Evolutionary conservation across 2,113 vertebrate species (phyloP).

Genomic region (Scatophagus argus): DNA sequence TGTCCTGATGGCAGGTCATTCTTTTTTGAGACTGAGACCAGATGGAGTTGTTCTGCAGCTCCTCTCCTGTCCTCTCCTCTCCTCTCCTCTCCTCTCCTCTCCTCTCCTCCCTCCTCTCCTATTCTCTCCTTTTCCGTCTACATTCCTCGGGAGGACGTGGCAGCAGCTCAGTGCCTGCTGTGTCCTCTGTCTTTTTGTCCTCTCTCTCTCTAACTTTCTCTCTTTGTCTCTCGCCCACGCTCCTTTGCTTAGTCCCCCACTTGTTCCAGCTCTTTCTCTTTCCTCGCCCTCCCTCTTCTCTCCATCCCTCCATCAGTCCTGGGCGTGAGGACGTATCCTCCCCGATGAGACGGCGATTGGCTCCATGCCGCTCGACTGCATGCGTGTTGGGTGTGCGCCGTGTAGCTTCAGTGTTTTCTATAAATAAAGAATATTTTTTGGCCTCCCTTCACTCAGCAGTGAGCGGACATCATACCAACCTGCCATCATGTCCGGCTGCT

Average conservation of each 20-base stretch:
- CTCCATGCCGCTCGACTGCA: background rate
- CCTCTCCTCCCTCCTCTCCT: background rate
- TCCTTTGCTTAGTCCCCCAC: conserved; percentile 2
- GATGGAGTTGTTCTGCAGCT: background rate
- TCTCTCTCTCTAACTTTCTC: conserved; percentile 23
- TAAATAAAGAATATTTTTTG: conserved; percentile 37
- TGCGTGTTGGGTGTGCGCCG: background rate
- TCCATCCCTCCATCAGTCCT: conserved; percentile 7
- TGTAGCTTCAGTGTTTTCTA: conserved; percentile 8
- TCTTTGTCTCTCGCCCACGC: conserved; percentile 8
- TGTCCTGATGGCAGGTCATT: background rate
- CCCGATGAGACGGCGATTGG: conserved; percentile 37
- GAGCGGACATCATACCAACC: conserved; percentile 31
- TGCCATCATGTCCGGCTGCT: conserved; percentile 19
- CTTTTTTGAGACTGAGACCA: background rate
- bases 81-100: background rate
- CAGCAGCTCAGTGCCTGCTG: conserved; percentile 29
- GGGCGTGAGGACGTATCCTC: conserved; percentile 15
- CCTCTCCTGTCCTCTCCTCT: conserved; percentile 21
- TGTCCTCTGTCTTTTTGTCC: conserved; percentile 51
- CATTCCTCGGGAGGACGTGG: conserved; percentile 40
- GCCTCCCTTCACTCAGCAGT: conserved; percentile 33
- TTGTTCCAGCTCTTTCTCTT: conserved; percentile 2
- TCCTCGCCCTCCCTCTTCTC: background rate
- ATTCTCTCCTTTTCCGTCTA: conserved; percentile 14